Conservation (phyloP, 2,888 invertebrate species). For the Chamaedrilus cognettii region DNA sequence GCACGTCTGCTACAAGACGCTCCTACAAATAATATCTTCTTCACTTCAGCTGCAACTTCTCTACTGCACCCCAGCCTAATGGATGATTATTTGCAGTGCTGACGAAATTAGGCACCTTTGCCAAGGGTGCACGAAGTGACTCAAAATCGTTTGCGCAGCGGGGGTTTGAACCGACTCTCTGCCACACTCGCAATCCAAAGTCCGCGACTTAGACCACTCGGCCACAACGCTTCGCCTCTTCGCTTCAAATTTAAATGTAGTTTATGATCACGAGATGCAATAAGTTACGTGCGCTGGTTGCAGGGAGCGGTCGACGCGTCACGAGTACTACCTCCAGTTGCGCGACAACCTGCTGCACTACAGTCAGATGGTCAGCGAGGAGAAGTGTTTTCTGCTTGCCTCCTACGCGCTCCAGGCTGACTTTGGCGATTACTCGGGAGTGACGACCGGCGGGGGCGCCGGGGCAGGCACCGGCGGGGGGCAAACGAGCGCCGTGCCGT, state of each 20-base stretch:
- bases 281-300: neutral
- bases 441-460: conserved; percentile 28
- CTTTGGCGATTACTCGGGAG: conserved; percentile 73
- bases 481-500: neutral
- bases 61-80: too few relatives aligned
- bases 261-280: neutral
- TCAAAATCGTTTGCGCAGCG: too few relatives aligned
- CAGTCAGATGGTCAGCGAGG: conserved; percentile 61
- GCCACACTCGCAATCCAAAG: too few relatives aligned
- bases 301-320: conserved; percentile 84
- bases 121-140: too few relatives aligned
- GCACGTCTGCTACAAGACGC: too few relatives aligned
- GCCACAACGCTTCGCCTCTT: too few relatives aligned
- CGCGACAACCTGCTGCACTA: conserved; percentile 76
- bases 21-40: too few relatives aligned
- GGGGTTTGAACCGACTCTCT: too few relatives aligned
- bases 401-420: conserved; percentile 92
- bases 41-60: too few relatives aligned
- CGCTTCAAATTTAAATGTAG: neutral
- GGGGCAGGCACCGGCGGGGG: conserved; percentile 17
- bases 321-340: conserved; percentile 93
- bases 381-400: conserved; percentile 73
- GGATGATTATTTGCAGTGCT: too few relatives aligned
- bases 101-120: too few relatives aligned
- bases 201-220: too few relatives aligned